Conservation (phyloP, 2,113 vertebrate genomes). For the Smithornis capensis region DNA sequence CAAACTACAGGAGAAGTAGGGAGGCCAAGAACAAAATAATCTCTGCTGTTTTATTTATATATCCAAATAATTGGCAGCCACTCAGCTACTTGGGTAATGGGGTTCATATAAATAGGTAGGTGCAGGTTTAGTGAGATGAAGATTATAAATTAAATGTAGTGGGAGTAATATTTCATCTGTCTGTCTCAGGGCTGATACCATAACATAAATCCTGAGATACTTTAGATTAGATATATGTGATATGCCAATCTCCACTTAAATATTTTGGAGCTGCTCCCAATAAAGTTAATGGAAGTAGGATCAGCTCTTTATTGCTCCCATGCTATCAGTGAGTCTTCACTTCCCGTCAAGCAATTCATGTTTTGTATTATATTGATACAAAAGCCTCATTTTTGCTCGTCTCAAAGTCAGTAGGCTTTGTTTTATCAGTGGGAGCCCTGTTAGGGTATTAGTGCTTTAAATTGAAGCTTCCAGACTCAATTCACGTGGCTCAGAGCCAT, state of each 20-base stretch:
- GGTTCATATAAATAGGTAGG: neutral
- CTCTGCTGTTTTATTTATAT: conserved; percentile 20
- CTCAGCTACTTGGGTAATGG: conserved; percentile 43
- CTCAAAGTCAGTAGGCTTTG: neutral
- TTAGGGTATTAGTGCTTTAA: neutral
- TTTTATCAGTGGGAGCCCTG: neutral
- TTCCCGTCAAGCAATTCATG: neutral
- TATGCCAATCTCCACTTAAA: conserved; percentile 47
- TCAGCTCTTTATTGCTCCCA: conserved; percentile 37
- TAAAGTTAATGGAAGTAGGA: conserved; percentile 66
- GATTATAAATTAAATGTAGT: conserved; percentile 57
- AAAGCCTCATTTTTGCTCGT: neutral
- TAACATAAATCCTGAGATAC: conserved; percentile 54
- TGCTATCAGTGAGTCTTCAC: neutral
- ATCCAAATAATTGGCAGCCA: conserved; percentile 6
- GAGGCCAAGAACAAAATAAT: neutral
- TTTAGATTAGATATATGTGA: conserved; percentile 46
- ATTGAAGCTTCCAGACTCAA: neutral
- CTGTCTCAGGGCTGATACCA: conserved; percentile 10
- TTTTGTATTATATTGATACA: neutral
- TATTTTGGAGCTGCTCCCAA: conserved; percentile 51
- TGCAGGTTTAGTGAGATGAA: conserved; percentile 24
- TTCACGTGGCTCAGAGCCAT: neutral
- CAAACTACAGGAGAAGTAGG: neutral
- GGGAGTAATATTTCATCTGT: conserved; percentile 33